Percentiles rank a stretch among this genome's conserved stretches.
These are phyloP conservation scores for Cataglyphis livida DNA, from an alignment of 2,888 invertebrate species.

Conservation along the genomic window DNA sequence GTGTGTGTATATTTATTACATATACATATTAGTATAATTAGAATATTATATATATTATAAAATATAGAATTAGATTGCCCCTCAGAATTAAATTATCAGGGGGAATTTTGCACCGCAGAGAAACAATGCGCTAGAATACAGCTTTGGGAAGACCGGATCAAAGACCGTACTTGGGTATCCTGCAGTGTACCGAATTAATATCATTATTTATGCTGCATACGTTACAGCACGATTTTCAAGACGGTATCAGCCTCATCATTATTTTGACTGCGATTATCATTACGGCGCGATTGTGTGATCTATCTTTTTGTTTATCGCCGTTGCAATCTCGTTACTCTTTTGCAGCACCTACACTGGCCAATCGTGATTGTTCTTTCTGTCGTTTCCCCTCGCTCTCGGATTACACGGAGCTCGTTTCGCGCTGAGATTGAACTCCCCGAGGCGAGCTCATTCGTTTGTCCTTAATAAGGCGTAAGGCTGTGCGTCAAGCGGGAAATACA, in stretches of 20 bases:
- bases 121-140: slow-evolving; percentile 45
- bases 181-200: slow-evolving; percentile 74
- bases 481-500: slow-evolving; percentile 19
- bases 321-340: slow-evolving; percentile 56
- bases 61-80: slow-evolving; percentile 14
- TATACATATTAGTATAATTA: not conserved
- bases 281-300: slow-evolving; percentile 47
- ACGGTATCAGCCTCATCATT: slow-evolving; percentile 71
- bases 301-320: slow-evolving; percentile 46
- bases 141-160: slow-evolving; percentile 65
- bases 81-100: not conserved
- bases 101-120: slow-evolving; percentile 30
- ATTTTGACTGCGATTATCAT: slow-evolving; percentile 74
- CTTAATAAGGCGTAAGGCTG: slow-evolving; percentile 68
- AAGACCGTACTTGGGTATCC: slow-evolving; percentile 63
- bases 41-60: not conserved
- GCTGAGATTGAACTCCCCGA: slow-evolving; percentile 58
- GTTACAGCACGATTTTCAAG: slow-evolving; percentile 45
- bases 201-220: slow-evolving; percentile 72
- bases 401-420: slow-evolving; percentile 58
- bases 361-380: slow-evolving; percentile 56
- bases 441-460: slow-evolving; percentile 63
- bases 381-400: slow-evolving; percentile 44
- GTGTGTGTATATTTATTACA: not conserved
- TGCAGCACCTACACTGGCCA: slow-evolving; percentile 7